Base-by-base conservation (phyloP, 2,113 vertebrate species). In the Colaptes auratus region DNA sequence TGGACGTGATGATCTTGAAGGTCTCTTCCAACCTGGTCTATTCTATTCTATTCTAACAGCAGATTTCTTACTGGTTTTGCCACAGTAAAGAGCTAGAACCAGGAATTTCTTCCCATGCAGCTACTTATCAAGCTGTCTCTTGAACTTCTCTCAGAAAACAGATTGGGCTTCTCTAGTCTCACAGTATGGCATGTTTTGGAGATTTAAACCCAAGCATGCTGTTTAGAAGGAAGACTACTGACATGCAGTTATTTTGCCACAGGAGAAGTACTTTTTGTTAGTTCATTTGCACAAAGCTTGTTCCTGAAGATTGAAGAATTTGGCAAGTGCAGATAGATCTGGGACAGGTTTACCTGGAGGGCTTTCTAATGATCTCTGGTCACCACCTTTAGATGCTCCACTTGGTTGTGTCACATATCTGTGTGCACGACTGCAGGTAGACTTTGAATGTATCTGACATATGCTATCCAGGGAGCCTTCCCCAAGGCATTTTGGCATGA, bases 81-180 rank as follows among this genome's bases (percentile, higher is more conserved):
- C 65, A 15, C 30, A 7, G 48, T 67, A 36, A 79, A 79, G 64
- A 69, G 23, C 50, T 25, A 30, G 55, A 66, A 69, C 74, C 8
- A 64, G 67, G 31, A 73, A 59, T 73, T 95, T 88, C 52, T 92
- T 90, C 42, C 55, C 33, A 19, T 69, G 50, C 20, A 72, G 33
- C 48, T 73, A 3, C 19, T 93, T 92, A 80, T 60, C 39, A 86
- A 93, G 58, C 67, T 25, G 11, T 53, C 44, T 52, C 21, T 82
- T 72, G 28, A 25, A 56, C 33, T 76, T 53, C 36, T 69, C 31
- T 76, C 44, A 39, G 59, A 53, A 74, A 79, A 85, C 31, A 72
- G 12, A 33, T 72, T 58, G 25, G 21, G 7, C 36, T 91, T 66
- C 86, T 82, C 16, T 56, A 48, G 44, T 56, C 56, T 77, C 52